These are phyloP conservation scores for Gambusia affinis DNA, from an alignment of 2,113 vertebrate species.

Conservation along the genomic window DNA sequence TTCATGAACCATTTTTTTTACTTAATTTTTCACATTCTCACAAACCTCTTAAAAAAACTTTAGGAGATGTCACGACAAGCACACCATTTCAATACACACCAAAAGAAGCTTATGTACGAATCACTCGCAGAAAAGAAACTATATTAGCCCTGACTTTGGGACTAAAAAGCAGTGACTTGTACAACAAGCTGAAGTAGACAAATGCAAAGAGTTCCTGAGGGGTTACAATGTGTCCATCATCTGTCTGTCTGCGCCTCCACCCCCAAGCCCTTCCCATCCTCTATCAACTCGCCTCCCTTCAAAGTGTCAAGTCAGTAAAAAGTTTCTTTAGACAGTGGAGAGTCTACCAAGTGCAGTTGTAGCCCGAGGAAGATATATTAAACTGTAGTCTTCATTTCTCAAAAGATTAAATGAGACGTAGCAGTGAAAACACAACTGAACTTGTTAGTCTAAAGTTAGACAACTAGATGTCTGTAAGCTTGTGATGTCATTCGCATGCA, in stretches of 20 bases:
- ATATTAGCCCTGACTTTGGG: slow-evolving; percentile 35
- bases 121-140: slow-evolving; percentile 11
- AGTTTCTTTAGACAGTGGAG: slow-evolving; percentile 57
- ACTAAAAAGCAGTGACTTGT: slow-evolving; percentile 63
- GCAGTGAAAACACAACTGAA: slow-evolving; percentile 2
- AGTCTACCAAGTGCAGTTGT: slow-evolving; percentile 46
- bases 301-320: slow-evolving; percentile 70
- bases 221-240: slow-evolving; percentile 66
- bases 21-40: neutral
- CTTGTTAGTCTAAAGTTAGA: neutral
- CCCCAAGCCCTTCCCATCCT: slow-evolving; percentile 49
- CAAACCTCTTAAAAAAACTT: neutral
- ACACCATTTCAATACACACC: neutral
- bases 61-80: neutral
- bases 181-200: slow-evolving; percentile 57
- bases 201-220: slow-evolving; percentile 49
- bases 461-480: neutral
- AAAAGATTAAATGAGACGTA: slow-evolving; percentile 26
- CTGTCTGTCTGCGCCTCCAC: slow-evolving; percentile 50
- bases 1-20: neutral
- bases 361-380: slow-evolving; percentile 45
- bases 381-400: slow-evolving; percentile 31
- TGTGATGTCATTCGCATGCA: neutral
- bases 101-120: neutral
- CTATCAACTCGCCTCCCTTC: slow-evolving; percentile 60